Evolutionary conservation across 1,140 invertebrate genomes (phyloP).

Genomic region (Dinothrombium tinctorium): DNA sequence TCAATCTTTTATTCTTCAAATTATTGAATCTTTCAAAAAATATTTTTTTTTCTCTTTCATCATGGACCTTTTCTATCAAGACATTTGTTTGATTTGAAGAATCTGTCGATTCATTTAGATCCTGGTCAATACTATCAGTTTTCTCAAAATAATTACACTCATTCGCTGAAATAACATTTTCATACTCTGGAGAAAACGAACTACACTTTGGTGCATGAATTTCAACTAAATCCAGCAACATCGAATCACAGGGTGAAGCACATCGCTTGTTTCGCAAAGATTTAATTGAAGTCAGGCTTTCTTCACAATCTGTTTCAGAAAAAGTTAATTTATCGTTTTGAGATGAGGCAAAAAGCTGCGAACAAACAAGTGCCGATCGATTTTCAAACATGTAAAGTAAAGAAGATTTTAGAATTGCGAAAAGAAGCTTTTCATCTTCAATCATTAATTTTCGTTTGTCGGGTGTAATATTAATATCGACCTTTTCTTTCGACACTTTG

Average conservation of each 20-base stretch:
- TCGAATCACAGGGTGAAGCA: not conserved
- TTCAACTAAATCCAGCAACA: not conserved
- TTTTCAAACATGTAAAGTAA: slow-evolving; percentile 8
- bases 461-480: slow-evolving; percentile 93
- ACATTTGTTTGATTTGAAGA: no score
- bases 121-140: no score
- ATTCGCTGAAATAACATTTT: no score
- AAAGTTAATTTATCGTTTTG: not conserved
- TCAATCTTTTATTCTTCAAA: no score
- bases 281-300: not conserved
- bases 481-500: slow-evolving; percentile 21
- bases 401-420: slow-evolving; percentile 22
- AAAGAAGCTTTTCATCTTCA: slow-evolving; percentile 56
- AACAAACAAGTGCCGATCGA: not conserved
- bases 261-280: not conserved
- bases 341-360: not conserved
- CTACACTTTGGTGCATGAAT: not conserved
- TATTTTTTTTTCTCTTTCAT: no score
- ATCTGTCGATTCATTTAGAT: no score
- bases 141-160: no score
- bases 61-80: no score
- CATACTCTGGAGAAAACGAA: no score
- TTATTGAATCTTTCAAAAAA: no score
- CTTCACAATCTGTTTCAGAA: no score
- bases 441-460: slow-evolving; percentile 82